Evolutionary conservation across 2,113 vertebrate species (phyloP), one percentile per base, ranked within the genome.

Genomic region (Cnemophilus loriae): DNA sequence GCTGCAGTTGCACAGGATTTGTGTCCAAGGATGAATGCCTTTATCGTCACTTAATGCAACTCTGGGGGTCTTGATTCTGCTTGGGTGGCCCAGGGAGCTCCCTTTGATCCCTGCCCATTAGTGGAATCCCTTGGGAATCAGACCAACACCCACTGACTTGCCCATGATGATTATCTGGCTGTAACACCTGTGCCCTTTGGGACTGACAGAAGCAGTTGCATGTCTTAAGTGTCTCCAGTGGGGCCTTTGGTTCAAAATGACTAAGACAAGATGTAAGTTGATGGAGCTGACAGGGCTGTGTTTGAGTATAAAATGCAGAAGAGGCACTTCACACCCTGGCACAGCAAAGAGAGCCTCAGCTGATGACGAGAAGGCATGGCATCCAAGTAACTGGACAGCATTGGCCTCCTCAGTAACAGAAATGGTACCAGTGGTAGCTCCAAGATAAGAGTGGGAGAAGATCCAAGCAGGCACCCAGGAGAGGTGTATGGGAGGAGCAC

Each of bases 261-360:
- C 18, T 33, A 7, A 37, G 50, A 37, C n/a, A 46, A 37, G 15
- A n/a, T 32, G 2, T 35, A 60, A 41, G 1, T 1, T 1, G 4
- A 16, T 30, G 50, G 16, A 81, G 30, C 7, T 84, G 46, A 26
- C 5, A 32, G 12, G 13, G 24, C 61, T 53, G 19, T 47, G 27
- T 26, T 71, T 63, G 41, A 52, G 30, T 32, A 39, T 42, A 37
- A 65, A 49, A 46, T 22, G 17, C 32, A 30, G 49, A 86, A 74
- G 22, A 39, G 27, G 19, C 13, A 14, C 20, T 52, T 49, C 10
- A 10, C 1, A 16, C 8, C 6, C 28, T 28, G 37, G 37, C 11
- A 26, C 19, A 33, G 33, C 13, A 50, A 35, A 41, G 26, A 6
- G 5, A 33, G 7, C 41, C 33, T 60, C 52, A 59, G 44, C 35